Conservation (phyloP, 2,797 vertebrate genomes). For the Phoeniculus purpureus region DNA sequence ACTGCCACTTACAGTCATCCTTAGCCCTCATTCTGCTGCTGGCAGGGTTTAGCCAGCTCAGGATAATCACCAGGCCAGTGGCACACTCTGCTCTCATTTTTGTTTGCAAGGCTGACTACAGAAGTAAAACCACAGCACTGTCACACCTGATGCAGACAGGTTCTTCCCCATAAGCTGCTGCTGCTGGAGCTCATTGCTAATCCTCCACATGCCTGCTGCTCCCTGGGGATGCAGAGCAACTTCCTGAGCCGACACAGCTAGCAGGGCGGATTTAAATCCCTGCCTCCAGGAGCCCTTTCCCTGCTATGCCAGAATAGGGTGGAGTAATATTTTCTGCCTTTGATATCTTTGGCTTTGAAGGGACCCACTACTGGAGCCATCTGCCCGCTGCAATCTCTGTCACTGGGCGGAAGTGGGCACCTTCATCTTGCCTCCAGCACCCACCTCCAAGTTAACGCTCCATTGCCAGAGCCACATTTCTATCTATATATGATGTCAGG, state of each 20-base stretch:
- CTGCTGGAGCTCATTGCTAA: not conserved
- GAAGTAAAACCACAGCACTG: not conserved
- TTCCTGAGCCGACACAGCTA: not conserved
- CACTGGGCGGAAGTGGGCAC: not conserved
- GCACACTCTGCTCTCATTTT: not conserved
- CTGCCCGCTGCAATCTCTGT: not conserved
- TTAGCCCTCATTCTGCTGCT: not conserved
- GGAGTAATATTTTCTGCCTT: not conserved
- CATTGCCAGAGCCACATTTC: not conserved
- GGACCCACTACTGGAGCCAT: not conserved
- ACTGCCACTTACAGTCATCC: not conserved
- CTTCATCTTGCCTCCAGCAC: not conserved
- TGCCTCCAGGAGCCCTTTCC: not conserved
- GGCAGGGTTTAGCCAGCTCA: not conserved
- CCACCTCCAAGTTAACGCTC: not conserved
- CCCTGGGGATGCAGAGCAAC: not conserved
- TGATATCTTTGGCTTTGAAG: not conserved
- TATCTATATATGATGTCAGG: not conserved
- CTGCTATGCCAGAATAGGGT: not conserved
- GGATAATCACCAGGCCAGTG: slow-evolving; percentile 24
- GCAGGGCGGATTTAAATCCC: not conserved
- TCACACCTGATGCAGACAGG: not conserved
- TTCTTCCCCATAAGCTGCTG: not conserved
- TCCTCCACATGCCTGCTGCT: not conserved
- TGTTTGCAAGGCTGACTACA: not conserved